Base-by-base conservation (phyloP, 2,113 vertebrate genomes). In the Hippoglossus stenolepis region DNA sequence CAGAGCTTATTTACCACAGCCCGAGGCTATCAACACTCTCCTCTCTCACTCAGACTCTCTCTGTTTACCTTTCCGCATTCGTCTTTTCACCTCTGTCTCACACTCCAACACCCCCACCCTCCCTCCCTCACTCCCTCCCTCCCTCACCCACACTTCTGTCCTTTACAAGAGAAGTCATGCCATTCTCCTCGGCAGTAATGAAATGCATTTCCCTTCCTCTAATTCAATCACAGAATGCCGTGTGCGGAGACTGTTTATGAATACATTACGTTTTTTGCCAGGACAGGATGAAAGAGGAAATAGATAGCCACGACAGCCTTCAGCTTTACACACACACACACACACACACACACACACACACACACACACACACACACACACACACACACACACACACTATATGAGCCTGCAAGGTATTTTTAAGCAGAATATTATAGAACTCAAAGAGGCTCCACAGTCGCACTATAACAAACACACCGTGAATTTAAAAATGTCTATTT, bases 1-100 rank as follows among this genome's bases (percentile, higher is more conserved):
- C 60, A 47, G 65, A 84, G 69, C 78, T 80, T 76, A 90, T 89
- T 89, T 80, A 82, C 66, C 56, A 58, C 57, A 73, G 75, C 87
- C 85, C 53, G 66, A 68, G 85, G 83, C 81, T 67, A 82, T 85
- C 63, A 68, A 68, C 75, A 75, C 24, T 43, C 61, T 23, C 45
- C 45, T 31, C 31, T 31, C 31, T 31, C 31, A 31, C 31, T 31
- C 31, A 31, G 31, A 5, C 51, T 40, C 60, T 43, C 17, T 74
- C 70, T 70, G 60, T 81, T 77, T 69, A 64, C 26, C 70, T 57
- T 40, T 58, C 53, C 2, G 12, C 59, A 23, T 69, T 43, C 54
- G 23, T 60, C 58, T 70, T 62, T 78, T 28, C 14, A 5, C 65
- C 57, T 67, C 57, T 62, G 28, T 54, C 40, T 61, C 53, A 15